phyloP scores from a whole-genome alignment of 2,888 invertebrate species.

The Lepidocyrtoides sp. region DNA sequence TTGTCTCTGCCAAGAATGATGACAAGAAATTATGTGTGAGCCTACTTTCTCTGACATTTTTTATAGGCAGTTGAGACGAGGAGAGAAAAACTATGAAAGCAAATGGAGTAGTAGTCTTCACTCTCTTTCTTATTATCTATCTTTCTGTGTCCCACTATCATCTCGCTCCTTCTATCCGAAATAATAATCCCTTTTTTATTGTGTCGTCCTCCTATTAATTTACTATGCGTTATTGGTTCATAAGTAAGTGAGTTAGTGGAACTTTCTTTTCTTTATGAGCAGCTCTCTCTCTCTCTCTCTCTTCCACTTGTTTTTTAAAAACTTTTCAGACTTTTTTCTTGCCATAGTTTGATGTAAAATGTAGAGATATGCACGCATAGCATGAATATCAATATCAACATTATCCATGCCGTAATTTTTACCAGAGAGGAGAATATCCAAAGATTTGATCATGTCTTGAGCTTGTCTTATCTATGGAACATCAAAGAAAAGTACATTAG shows the following conservation, averaged over 20 bases:
- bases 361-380: too few species aligned
- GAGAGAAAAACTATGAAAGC: neutral
- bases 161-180: neutral
- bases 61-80: conserved; percentile 17
- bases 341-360: neutral
- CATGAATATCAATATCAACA: too few species aligned
- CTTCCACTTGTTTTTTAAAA: neutral
- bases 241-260: neutral
- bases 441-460: too few species aligned
- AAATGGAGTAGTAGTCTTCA: neutral
- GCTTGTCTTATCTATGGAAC: too few species aligned
- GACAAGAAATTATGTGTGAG: conserved; percentile 63
- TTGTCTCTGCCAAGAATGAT: conserved; percentile 70
- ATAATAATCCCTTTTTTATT: conserved; percentile 17
- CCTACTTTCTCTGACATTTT: conserved; percentile 50
- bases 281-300: neutral
- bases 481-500: too few species aligned
- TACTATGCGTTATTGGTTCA: conserved; percentile 17
- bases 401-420: too few species aligned
- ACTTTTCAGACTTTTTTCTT: neutral
- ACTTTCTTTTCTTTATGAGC: too few species aligned
- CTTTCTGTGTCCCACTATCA: neutral
- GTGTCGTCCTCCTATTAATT: conserved; percentile 36
- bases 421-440: too few species aligned
- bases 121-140: neutral